A percentile compares a stretch with the other conserved stretches of the same genome.
Conservation (phyloP, 2,888 invertebrate genomes). For the Ischnus inquisitorius region DNA sequence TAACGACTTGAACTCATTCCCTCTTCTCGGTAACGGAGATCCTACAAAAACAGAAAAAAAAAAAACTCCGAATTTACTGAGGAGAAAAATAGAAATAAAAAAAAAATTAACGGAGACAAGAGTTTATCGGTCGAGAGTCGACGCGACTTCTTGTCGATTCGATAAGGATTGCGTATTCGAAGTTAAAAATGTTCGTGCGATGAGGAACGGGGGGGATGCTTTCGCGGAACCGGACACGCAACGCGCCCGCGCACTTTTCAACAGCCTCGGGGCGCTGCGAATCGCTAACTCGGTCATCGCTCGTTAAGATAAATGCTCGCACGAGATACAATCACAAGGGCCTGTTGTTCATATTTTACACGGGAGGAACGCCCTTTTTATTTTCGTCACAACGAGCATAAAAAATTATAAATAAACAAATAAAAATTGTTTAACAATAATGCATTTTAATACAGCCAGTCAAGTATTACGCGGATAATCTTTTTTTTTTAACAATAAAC, state of each 20-base stretch:
- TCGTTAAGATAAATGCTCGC: conserved; percentile 21
- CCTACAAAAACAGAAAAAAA: background rate
- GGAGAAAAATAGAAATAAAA: conserved; percentile 53
- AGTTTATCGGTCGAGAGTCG: conserved; percentile 78
- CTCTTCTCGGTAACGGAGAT: conserved; percentile 45
- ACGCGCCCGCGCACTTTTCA: conserved; percentile 39
- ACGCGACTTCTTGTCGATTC: conserved; percentile 63
- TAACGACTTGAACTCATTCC: conserved; percentile 66
- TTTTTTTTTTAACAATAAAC: no score
- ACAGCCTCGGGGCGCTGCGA: conserved; percentile 38
- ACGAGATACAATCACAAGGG: background rate
- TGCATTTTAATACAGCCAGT: no score
- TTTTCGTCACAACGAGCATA: background rate
- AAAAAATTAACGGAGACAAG: conserved; percentile 75
- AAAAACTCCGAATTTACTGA: conserved; percentile 11
- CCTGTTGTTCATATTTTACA: background rate
- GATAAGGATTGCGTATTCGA: conserved; percentile 70
- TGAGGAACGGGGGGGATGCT: conserved; percentile 4
- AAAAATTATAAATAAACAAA: no score
- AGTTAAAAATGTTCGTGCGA: conserved; percentile 14
- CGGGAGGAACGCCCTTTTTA: no score
- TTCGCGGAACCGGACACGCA: conserved; percentile 65
- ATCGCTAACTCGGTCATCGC: conserved; percentile 59
- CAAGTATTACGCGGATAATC: no score
- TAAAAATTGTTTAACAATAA: no score